Evolutionary conservation across 2,888 invertebrate genomes (phyloP), one percentile per base, ranked within the genome.

Genomic region (Orchesellides sinensis): DNA sequence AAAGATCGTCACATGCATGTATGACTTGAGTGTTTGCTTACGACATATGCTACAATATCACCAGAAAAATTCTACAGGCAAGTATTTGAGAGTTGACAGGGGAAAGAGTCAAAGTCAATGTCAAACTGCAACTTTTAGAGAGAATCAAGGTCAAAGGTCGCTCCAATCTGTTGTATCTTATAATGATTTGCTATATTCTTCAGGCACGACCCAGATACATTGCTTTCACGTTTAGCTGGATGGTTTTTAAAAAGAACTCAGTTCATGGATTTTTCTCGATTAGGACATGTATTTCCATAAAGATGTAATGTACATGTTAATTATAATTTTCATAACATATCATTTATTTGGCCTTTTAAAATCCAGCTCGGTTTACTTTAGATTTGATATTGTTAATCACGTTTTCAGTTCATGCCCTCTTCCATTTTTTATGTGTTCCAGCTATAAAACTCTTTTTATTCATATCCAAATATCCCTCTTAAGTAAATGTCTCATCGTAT

Each of bases 71-170:
- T n/a, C n/a, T n/a, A n/a, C n/a, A n/a, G n/a, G n/a, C n/a, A n/a
- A n/a, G n/a, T n/a, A n/a, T n/a, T n/a, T n/a, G n/a, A n/a, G n/a
- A n/a, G n/a, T n/a, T n/a, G n/a, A n/a, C n/a, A n/a, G n/a, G 14
- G 10, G 14, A n/a, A 63, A 21, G 32, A 74, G 74, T 74, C 74
- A 74, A 73, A 63, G 61, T 73, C 74, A 74, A 74, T 63, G 74
- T 74, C 74, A 74, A 54, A 54, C n/a, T 3, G 40, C 40, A 45
- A 35, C 32, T 52, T 14, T 52, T 19, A 70, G 45, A 40, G 40
- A 40, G 25, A 56, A 35, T 19, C 29, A 45, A 32, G 72, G 72
- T 61, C 61, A 72, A 61, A 72, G 72, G 19, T 61, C 25, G 12
- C 25, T n/a, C 8, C 8, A 49, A 49, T 5, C 23, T 23, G 54